Evolutionary conservation across 2,888 invertebrate genomes (phyloP), one percentile per base, ranked within the genome.

Genomic region (Malachius bipustulatus): DNA sequence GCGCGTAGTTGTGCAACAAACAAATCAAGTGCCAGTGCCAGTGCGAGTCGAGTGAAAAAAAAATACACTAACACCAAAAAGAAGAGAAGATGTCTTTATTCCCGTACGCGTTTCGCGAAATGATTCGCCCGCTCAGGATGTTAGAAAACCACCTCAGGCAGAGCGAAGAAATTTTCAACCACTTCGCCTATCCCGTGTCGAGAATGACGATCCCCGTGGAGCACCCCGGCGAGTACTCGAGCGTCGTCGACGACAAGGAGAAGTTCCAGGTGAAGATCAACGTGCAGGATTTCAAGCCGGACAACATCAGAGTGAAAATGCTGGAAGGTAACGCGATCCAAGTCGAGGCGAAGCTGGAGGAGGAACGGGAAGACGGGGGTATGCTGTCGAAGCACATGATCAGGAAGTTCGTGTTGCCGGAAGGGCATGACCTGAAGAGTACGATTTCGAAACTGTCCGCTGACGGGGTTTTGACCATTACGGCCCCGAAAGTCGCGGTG

Each of bases 271-370:
- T 80, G 6, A 74, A 71, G 49, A 60, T 84, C 46, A 82, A 85
- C 52, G 80, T 85, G 1, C 73, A 78, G 49, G 79, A 83, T 47
- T 87, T 83, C 50, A 65, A 70, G 13, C 84, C 85, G 0, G 74
- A 76, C 12, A 84, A 87, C 58, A 75, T 88, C 16, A 67, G 71
- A 9, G 82, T 87, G 19, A 84, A 82, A 59, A 82, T 81, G 0
- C 65, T 79, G 0, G 81, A 82, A 9, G 62, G 59, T 34, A 75
- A 77, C 42, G 70, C 69, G 37, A 71, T 87, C 12, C 69, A 77
- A 37, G 69, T 82, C 12, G 81, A 85, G 56, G 85, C 79, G 0
- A 82, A 77, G 55, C 84, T 82, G 52, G 82, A 82, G 50, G 75
- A 84, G 43, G 76, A 77, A 46, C 70, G 73, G 24, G 81, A 82